Base-by-base conservation (phyloP, 2,113 vertebrate species). In the Sinocyclocheilus grahami region DNA sequence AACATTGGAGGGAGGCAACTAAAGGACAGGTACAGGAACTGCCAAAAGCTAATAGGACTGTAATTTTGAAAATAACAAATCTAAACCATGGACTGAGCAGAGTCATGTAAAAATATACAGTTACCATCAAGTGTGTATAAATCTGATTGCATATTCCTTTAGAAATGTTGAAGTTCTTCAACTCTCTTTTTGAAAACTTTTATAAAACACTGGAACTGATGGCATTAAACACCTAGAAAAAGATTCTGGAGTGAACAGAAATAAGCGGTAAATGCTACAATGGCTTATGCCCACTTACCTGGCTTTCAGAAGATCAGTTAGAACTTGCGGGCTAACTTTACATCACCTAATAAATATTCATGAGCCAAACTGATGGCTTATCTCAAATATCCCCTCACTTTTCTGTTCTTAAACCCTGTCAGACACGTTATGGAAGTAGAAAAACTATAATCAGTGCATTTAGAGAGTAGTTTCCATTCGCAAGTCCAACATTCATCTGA, bases 401-500 rank as follows among this genome's bases (percentile, higher is more conserved):
- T 53, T 78, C 6, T 78, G 27, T 78, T 78, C 46, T 27, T 30
- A 55, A 30, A 30, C 48, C 1, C 13, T 1, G 24, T 30, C n/a
- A 78, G 8, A 77, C 51, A 27, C 0, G 6, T 14, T 30, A 53
- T 16, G 24, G 51, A 33, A 55, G 7, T 27, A 53, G 48, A 74
- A 46, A 78, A 51, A 18, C 76, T 20, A 24, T 33, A 78, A 53
- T 78, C 48, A 78, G 27, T 1, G 13, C 46, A 78, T 53, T 33
- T n/a, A 13, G 27, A 62, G 33, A 81, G 60, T 9, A 11, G 7
- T 48, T 82, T 48, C 79, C 22, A 65, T 82, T 27, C 7, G 37
- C n/a, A 82, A 8, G 37, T 82, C 65, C 83, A 72, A 42, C 5
- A 74, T 76, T 46, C 27, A 75, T 74, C 24, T 33, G 65, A 77